These are phyloP conservation scores for Pristionchus fissidentatus DNA, from an alignment of 2,888 invertebrate species.

Conservation along the genomic window DNA sequence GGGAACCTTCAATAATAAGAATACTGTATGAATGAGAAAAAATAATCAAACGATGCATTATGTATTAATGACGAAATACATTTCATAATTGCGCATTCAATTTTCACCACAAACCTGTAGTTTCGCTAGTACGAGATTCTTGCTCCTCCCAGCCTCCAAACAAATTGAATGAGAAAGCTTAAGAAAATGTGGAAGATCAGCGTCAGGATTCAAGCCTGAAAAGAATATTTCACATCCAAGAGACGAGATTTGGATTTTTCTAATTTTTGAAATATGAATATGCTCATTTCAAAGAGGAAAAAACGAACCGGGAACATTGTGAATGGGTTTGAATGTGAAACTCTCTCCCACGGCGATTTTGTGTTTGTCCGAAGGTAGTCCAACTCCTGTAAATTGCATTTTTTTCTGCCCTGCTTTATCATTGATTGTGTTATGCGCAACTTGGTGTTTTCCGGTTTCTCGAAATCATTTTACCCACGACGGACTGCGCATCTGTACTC, in stretches of 20 bases:
- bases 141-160: conserved; percentile 30
- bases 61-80: background rate
- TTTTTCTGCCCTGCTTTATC: background rate
- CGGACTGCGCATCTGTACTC: no score
- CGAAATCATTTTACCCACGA: no score
- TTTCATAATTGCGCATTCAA: background rate
- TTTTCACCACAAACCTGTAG: background rate
- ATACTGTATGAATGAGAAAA: background rate
- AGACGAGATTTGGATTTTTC: no score
- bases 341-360: conserved; percentile 16
- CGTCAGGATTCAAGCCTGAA: conserved; percentile 17
- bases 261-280: background rate
- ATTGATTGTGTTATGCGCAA: background rate
- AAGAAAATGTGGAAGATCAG: conserved; percentile 17
- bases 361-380: conserved; percentile 19
- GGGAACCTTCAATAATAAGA: no score
- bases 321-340: background rate
- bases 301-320: background rate
- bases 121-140: background rate
- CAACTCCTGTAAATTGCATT: conserved; percentile 16
- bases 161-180: conserved; percentile 24
- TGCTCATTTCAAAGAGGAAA: background rate
- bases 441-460: no score
- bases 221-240: background rate
- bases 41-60: background rate